These are phyloP conservation scores for Pollenia griseotomentosa DNA, from an alignment of 2,888 invertebrate species.

Conservation along the genomic window DNA sequence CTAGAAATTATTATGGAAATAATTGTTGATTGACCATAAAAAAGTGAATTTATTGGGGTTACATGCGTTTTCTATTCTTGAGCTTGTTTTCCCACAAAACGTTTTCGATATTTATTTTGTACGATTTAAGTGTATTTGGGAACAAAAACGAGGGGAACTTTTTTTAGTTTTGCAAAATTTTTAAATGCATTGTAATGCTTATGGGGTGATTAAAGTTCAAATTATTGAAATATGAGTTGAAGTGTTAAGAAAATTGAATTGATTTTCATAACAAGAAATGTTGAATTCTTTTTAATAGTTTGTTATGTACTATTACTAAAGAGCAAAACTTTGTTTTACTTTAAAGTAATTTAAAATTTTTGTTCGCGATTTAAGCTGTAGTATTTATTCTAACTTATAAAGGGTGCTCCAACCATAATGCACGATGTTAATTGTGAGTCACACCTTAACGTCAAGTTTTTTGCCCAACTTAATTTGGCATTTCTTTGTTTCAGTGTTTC, in stretches of 20 bases:
- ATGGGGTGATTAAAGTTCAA: neutral
- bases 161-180: neutral
- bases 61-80: neutral
- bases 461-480: no score
- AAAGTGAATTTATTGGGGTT: conserved; percentile 45
- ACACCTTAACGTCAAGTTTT: no score
- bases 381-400: no score
- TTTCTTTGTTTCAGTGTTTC: no score
- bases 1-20: conserved; percentile 29
- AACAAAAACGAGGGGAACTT: neutral
- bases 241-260: neutral
- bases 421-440: no score
- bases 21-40: conserved; percentile 56
- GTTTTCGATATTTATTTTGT: neutral
- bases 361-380: no score
- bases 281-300: no score
- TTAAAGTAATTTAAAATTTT: no score
- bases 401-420: no score
- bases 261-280: no score
- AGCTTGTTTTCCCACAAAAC: conserved; percentile 10
- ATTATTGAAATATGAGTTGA: neutral
- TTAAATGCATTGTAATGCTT: neutral
- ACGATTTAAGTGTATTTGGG: neutral
- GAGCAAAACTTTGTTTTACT: no score
- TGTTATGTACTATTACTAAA: no score